A percentile compares a stretch with the other conserved stretches of the same genome.
Conservation (phyloP, 2,113 vertebrate genomes). For the Nothocercus julius region DNA sequence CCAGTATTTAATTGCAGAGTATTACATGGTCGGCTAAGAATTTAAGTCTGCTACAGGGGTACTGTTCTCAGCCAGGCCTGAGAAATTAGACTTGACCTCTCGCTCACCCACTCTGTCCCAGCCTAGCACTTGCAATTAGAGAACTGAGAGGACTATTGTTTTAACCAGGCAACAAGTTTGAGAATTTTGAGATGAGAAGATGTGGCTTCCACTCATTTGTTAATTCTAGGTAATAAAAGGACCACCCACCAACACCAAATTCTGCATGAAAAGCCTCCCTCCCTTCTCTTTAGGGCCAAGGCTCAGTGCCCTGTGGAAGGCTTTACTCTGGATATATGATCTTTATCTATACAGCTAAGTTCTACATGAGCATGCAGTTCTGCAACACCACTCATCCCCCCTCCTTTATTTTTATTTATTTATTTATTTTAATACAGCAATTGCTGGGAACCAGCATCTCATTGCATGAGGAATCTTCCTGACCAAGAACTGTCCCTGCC, state of each 20-base stretch:
- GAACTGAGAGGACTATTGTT: neutral
- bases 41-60: neutral
- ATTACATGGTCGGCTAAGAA: neutral
- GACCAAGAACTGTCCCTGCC: neutral
- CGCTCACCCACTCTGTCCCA: neutral
- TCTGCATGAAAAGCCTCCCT: neutral
- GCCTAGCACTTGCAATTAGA: neutral
- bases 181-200: neutral
- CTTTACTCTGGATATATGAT: neutral
- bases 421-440: neutral
- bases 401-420: too few relatives aligned
- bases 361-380: neutral
- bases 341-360: neutral
- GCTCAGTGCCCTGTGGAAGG: neutral
- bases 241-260: rapidly evolving
- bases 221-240: neutral
- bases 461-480: neutral
- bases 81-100: neutral
- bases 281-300: neutral
- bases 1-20: neutral
- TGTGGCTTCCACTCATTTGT: neutral
- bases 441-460: neutral
- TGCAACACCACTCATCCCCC: neutral
- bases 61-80: neutral
- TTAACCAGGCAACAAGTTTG: neutral